Evolutionary conservation across 2,888 invertebrate species (phyloP).

Genomic region (Tridacna crocea): DNA sequence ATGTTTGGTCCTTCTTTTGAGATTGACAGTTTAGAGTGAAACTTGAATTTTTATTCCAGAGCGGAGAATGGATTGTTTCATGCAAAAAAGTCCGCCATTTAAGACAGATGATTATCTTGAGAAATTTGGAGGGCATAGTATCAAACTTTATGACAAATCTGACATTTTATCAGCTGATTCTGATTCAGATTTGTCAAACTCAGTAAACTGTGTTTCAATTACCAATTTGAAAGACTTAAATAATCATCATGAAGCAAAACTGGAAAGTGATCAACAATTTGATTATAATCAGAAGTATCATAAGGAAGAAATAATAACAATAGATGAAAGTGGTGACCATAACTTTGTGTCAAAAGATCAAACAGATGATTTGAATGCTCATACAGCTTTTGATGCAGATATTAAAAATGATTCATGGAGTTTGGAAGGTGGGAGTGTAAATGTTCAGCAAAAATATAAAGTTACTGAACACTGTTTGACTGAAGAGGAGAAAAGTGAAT

Average conservation of each 20-base stretch:
- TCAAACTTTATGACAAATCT: background rate
- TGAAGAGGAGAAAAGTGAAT: no score
- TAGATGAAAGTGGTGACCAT: slow-evolving; percentile 39
- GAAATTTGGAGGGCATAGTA: background rate
- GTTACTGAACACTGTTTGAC: no score
- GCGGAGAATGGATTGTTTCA: slow-evolving; percentile 20
- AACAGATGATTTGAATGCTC: background rate
- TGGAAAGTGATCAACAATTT: background rate
- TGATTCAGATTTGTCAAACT: background rate
- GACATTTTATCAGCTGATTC: background rate
- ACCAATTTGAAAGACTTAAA: background rate
- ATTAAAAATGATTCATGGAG: no score
- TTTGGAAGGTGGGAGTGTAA: no score
- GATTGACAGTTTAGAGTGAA: no score
- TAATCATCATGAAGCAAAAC: background rate
- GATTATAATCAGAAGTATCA: no score
- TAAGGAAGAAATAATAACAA: background rate
- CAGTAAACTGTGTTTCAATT: background rate
- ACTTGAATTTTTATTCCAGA: background rate
- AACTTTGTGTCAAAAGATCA: background rate
- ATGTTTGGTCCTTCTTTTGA: no score
- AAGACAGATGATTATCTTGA: background rate
- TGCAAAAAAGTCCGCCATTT: background rate
- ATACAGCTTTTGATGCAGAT: no score
- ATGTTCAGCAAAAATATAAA: no score